Conservation (phyloP, 2,113 vertebrate species). For the Echinops telfairi region DNA sequence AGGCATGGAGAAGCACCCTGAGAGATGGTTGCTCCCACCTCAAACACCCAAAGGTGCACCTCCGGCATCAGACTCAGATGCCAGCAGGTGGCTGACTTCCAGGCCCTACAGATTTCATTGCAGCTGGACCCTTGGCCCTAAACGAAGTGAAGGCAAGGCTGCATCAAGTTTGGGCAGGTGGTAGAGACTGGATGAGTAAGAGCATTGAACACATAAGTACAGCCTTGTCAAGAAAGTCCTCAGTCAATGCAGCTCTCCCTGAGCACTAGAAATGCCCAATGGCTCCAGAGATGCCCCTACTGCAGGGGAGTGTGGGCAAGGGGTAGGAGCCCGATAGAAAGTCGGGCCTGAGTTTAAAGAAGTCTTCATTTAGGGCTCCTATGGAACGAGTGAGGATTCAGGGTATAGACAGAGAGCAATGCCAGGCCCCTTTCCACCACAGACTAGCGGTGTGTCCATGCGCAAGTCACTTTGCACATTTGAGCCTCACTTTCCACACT, state of each 20-base stretch:
- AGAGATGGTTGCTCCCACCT: not conserved
- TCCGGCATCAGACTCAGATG: not conserved
- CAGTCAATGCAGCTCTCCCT: slow-evolving; percentile 43
- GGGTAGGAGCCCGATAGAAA: not conserved
- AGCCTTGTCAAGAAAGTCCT: slow-evolving; percentile 49
- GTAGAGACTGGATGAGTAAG: slow-evolving; percentile 65
- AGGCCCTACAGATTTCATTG: slow-evolving; percentile 65
- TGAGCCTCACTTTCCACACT: not conserved
- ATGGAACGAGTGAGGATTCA: not conserved
- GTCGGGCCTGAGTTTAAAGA: not conserved
- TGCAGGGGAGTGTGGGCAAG: not conserved
- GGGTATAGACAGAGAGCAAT: not conserved
- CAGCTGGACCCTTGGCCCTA: slow-evolving; percentile 74
- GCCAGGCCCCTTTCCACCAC: not conserved
- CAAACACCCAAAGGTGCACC: not conserved
- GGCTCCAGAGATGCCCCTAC: fast-evolving
- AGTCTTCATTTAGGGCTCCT: not conserved
- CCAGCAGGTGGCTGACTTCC: slow-evolving; percentile 73
- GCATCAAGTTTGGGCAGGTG: slow-evolving; percentile 79
- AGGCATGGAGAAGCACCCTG: not conserved
- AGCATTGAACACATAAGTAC: slow-evolving; percentile 68
- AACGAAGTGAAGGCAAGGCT: slow-evolving; percentile 85
- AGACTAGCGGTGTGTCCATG: not conserved
- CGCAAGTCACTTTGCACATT: not conserved
- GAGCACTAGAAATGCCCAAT: not conserved